Percentiles rank a stretch among this genome's conserved stretches.
Evolutionary conservation across 2,113 vertebrate genomes (phyloP).

Genomic region (Rostratula benghalensis): DNA sequence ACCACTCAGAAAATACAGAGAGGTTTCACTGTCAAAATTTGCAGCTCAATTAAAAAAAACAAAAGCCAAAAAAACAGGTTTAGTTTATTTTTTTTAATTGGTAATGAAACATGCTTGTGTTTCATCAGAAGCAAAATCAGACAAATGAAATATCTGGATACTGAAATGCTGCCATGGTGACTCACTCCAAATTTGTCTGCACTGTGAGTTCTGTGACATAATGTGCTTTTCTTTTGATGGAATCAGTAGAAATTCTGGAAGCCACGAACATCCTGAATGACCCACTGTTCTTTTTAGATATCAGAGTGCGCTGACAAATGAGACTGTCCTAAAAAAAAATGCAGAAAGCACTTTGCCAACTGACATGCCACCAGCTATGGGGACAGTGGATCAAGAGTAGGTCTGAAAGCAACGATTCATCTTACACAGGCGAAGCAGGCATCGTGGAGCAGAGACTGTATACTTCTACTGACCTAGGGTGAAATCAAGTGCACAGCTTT

Average conservation of each 20-base stretch:
- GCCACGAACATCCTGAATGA: constrained; percentile 17
- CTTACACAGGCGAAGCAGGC: neutral
- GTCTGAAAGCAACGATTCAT: constrained; percentile 16
- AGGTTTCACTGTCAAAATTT: neutral
- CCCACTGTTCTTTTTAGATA: constrained; percentile 41
- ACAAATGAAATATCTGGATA: neutral
- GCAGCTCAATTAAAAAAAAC: neutral
- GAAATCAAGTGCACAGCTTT: constrained; percentile 7
- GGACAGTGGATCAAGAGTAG: neutral
- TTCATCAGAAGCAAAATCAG: constrained; percentile 8
- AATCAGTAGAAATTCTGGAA: constrained; percentile 38
- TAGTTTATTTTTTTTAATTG: neutral
- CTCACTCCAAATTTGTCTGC: neutral
- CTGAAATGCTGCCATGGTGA: constrained; percentile 5
- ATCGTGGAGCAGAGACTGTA: constrained; percentile 16
- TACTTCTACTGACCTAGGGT: constrained; percentile 9
- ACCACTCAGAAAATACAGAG: neutral
- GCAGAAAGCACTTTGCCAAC: neutral
- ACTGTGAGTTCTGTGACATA: constrained; percentile 4
- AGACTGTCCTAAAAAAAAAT: neutral
- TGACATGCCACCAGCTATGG: neutral
- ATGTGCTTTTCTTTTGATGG: constrained; percentile 31
- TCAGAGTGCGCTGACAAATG: neutral
- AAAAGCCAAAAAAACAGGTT: too few relatives aligned
- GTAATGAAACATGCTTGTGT: neutral